Evolutionary conservation across 2,797 vertebrate species (phyloP), one percentile per base, ranked within the genome.

Genomic region (Rachycentron canadum): DNA sequence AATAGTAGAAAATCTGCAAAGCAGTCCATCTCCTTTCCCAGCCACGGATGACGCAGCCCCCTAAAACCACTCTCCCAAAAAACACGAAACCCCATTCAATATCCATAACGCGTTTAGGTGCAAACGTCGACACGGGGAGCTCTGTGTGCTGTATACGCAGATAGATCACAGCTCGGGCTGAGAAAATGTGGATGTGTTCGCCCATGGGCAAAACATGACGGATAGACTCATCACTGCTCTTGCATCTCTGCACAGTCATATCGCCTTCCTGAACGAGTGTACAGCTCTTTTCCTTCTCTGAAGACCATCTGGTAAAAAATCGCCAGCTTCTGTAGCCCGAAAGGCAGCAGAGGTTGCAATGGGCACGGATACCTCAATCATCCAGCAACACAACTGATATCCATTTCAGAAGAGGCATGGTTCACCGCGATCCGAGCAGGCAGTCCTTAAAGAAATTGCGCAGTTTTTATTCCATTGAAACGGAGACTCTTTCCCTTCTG

Each of bases 391-490:
- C 52, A 50, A 43, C 52, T 79, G 61, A 63, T 61, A 62, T 71
- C 69, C 63, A 2, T 59, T 76, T 69, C 70, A 10, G 12, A 17
- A 67, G 55, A 58, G 67, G 36, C 72, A 26, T 0, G 55, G 38
- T 82, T 65, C 76, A 7, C 73, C 21, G 69, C 74, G 73, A 76
- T 49, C 79, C 74, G 82, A 79, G 78, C 87, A n/a, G 58, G 79
- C 79, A 90, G 49, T 81, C 86, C 71, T 76, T 69, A 61, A 90
- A 89, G 86, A 92, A 91, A 95, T 82, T 95, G 95, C 94, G 95
- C 95, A 95, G 94, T 95, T 95, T 95, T 87, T 91, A 95, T 95
- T 95, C 94, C 92, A 91, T 88, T 93, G 89, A 93, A 89, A 87
- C 87, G 85, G 91, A 92, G 93, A 94, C 91, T 93, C 91, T 86